Conservation (phyloP, 30 jellyfish, hydroid and myxozoan species). For the Turritopsis dohrnii region DNA sequence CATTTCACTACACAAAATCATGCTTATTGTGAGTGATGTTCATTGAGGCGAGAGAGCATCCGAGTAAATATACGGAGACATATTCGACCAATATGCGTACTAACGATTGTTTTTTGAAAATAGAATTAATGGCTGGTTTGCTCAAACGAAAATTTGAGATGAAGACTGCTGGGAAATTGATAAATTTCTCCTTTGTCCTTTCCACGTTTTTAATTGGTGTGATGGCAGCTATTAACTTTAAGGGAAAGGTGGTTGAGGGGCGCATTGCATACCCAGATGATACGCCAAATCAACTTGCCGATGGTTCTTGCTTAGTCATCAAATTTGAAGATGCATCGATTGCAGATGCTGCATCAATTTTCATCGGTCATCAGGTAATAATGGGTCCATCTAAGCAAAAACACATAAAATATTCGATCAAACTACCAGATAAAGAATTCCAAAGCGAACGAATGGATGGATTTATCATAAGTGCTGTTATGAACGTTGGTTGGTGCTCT, state of each 20-base stretch:
- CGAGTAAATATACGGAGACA: too few species aligned
- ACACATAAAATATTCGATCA: background rate
- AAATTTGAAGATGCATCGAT: background rate
- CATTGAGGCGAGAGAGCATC: background rate
- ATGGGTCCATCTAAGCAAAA: background rate
- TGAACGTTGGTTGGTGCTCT: conserved; percentile 10
- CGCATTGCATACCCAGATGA: background rate
- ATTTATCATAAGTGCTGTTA: background rate
- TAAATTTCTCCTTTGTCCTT: background rate
- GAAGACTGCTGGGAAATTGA: background rate
- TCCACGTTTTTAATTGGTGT: background rate
- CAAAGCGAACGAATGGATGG: background rate
- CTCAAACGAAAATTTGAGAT: background rate
- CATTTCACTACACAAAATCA: background rate
- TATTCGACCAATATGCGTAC: too few species aligned
- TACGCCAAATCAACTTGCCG: background rate
- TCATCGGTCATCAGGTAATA: background rate
- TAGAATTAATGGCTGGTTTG: background rate
- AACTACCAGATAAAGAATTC: background rate
- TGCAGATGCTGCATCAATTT: background rate
- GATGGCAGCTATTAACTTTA: background rate
- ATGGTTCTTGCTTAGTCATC: conserved; percentile 1
- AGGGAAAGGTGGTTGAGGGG: background rate
- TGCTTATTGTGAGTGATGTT: background rate
- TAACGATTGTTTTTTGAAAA: background rate